Evolutionary conservation across 2,888 invertebrate species (phyloP).

Genomic region (Phengaris alcon): DNA sequence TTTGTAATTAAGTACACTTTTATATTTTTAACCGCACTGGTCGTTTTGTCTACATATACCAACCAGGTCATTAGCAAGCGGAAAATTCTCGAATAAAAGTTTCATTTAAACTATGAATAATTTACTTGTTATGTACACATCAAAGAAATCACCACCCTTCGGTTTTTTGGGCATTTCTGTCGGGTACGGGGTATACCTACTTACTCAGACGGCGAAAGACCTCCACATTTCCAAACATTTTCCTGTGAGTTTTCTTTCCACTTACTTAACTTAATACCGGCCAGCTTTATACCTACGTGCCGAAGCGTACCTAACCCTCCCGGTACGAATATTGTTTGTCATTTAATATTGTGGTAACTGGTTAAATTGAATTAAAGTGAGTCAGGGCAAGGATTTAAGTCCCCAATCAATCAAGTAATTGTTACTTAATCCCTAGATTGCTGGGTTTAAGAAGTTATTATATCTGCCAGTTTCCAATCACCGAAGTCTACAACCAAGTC

Average conservation of each 20-base stretch:
- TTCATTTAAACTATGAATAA: neutral
- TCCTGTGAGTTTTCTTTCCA: too few species aligned
- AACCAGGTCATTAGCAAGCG: neutral
- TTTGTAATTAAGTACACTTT: constrained; percentile 22
- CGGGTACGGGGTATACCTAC: too few species aligned
- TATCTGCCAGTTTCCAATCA: constrained; percentile 3
- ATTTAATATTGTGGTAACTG: neutral
- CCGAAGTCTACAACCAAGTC: neutral
- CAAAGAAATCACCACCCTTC: neutral
- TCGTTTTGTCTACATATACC: neutral
- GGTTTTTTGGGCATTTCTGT: too few species aligned
- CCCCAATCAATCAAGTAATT: constrained; percentile 4
- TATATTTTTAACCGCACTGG: constrained; percentile 1
- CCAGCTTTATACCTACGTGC: too few species aligned
- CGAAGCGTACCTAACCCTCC: neutral
- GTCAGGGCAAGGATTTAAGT: neutral
- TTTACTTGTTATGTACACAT: neutral
- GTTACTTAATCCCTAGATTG: neutral
- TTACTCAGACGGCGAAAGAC: too few species aligned
- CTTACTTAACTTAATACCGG: too few species aligned
- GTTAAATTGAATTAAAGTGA: neutral
- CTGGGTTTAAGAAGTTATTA: neutral
- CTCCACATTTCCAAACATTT: too few species aligned
- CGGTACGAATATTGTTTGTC: neutral
- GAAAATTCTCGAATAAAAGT: neutral